These are phyloP conservation scores for Athene noctua DNA, from an alignment of 2,113 vertebrate genomes.

Conservation along the genomic window DNA sequence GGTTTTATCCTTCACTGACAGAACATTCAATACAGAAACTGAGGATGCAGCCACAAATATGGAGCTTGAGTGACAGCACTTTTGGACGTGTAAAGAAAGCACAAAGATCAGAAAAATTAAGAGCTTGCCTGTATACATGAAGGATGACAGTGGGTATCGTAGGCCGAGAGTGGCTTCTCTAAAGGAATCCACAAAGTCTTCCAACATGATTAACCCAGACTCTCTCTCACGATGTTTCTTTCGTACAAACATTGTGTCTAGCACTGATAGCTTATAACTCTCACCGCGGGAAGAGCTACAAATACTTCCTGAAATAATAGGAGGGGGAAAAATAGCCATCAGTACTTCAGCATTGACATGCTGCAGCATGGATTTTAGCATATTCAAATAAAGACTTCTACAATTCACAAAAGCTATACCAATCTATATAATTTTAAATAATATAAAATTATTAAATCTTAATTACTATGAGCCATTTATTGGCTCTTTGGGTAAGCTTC, in stretches of 20 bases:
- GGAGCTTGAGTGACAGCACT: background rate
- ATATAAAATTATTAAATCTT: background rate
- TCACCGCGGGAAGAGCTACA: constrained; percentile 48
- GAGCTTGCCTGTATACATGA: constrained; percentile 79
- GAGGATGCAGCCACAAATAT: background rate
- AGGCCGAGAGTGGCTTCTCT: constrained; percentile 78
- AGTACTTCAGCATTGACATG: background rate
- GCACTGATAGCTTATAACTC: constrained; percentile 80
- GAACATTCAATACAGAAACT: background rate
- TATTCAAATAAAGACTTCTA: background rate
- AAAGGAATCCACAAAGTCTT: constrained; percentile 87
- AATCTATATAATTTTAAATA: background rate
- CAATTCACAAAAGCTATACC: background rate
- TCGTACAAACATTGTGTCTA: constrained; percentile 88
- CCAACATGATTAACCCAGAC: constrained; percentile 80
- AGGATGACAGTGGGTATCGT: constrained; percentile 78
- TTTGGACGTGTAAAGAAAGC: background rate
- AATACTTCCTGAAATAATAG: constrained; percentile 74
- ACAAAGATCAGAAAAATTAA: background rate
- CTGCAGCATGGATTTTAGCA: background rate
- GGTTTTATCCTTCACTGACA: background rate
- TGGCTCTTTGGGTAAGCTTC: background rate
- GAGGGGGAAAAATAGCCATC: background rate
- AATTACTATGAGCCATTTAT: background rate
- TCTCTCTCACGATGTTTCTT: constrained; percentile 77